phyloP scores from a whole-genome alignment of 2,888 invertebrate genomes.

The Oasisia sp. region DNA sequence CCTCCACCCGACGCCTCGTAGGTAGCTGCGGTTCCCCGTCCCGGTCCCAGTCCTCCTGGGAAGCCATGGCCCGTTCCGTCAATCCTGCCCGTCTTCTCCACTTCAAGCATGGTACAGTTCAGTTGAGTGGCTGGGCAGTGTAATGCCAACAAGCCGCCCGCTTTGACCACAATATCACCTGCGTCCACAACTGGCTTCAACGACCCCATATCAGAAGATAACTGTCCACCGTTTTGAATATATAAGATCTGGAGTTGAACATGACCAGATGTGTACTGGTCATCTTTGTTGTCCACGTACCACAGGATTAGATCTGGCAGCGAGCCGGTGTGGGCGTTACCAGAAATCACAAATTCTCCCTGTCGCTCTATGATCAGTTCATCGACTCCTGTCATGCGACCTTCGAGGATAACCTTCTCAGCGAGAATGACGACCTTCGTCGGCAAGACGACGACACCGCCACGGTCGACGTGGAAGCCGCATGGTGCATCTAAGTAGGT shows the following conservation, averaged over 20 bases:
- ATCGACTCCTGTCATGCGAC: constrained; percentile 49
- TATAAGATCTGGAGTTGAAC: constrained; percentile 40
- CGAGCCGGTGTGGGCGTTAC: constrained; percentile 43
- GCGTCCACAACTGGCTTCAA: constrained; percentile 36
- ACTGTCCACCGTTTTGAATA: constrained; percentile 46
- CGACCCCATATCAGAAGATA: constrained; percentile 43
- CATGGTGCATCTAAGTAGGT: constrained; percentile 54
- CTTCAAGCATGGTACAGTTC: constrained; percentile 38
- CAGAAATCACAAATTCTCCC: constrained; percentile 45
- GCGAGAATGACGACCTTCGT: constrained; percentile 45
- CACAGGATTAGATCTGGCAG: not conserved
- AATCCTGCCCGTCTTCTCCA: constrained; percentile 45
- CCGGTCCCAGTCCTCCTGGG: constrained; percentile 39
- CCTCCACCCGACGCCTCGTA: constrained; percentile 44
- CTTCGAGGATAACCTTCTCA: constrained; percentile 48
- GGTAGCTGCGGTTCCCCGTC: constrained; percentile 38
- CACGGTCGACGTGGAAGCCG: constrained; percentile 50
- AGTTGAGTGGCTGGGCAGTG: constrained; percentile 37
- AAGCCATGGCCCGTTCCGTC: constrained; percentile 46
- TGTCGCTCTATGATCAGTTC: constrained; percentile 46
- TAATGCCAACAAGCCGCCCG: constrained; percentile 43
- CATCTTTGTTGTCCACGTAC: not conserved
- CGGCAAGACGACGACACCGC: constrained; percentile 46
- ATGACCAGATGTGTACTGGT: constrained; percentile 37
- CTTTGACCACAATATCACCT: constrained; percentile 42